Percentiles rank a stretch among this genome's conserved stretches.
Conservation (phyloP, 35 echinoderm and acorn worm genomes). For the Eucidaris tribuloides region DNA sequence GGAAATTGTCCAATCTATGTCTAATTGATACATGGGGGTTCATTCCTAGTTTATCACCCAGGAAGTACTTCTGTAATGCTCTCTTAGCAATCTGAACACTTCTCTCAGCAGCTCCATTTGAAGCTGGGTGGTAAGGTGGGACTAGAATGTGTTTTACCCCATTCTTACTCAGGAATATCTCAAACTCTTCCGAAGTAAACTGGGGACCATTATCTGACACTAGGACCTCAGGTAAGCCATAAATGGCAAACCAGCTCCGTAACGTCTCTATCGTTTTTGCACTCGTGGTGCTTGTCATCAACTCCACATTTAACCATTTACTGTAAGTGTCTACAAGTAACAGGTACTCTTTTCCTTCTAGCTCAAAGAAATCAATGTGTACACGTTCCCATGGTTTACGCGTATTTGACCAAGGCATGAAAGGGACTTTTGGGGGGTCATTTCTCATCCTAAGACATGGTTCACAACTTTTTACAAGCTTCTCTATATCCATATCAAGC, state of each 20-base stretch:
- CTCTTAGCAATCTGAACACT: neutral
- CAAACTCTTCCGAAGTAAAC: slow-evolving; percentile 47
- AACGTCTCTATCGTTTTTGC: slow-evolving; percentile 40
- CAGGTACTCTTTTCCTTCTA: slow-evolving; percentile 32
- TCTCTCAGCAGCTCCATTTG: slow-evolving; percentile 19
- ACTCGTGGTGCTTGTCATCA: slow-evolving; percentile 45
- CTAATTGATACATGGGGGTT: neutral
- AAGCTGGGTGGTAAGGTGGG: slow-evolving; percentile 51
- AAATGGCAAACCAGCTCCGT: slow-evolving; percentile 31
- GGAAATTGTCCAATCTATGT: too few species aligned
- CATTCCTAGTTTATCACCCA: too few species aligned
- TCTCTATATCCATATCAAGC: slow-evolving; percentile 61
- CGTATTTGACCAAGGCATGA: slow-evolving; percentile 42
- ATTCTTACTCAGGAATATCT: slow-evolving; percentile 34
- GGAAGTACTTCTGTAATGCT: too few species aligned
- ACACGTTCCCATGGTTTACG: slow-evolving; percentile 25
- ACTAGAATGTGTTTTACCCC: slow-evolving; percentile 41
- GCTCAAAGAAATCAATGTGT: slow-evolving; percentile 58
- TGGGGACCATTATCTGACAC: slow-evolving; percentile 84
- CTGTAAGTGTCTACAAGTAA: slow-evolving; percentile 33
- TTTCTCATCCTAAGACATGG: slow-evolving; percentile 21
- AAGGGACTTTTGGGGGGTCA: slow-evolving; percentile 36
- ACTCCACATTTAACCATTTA: slow-evolving; percentile 50
- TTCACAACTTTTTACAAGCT: slow-evolving; percentile 14
- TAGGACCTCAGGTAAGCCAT: slow-evolving; percentile 53